Evolutionary conservation across 2,113 vertebrate genomes (phyloP).

Genomic region (Oxygymnocypris stewartii): DNA sequence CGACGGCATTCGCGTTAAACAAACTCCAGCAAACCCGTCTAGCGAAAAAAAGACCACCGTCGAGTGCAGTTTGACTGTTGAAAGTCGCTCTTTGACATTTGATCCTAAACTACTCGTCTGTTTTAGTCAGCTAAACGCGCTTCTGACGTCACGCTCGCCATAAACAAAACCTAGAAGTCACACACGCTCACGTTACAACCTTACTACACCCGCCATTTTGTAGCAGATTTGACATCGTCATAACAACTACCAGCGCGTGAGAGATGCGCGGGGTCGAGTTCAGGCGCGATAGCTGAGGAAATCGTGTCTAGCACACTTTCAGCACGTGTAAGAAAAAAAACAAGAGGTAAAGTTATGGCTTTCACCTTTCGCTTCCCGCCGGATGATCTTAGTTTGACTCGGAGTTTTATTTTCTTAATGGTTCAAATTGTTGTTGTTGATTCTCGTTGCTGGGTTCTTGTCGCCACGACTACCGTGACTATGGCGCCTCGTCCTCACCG

Average conservation of each 20-base stretch:
- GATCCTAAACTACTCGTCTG: constrained; percentile 9
- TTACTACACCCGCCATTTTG: constrained; percentile 81
- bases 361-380: constrained; percentile 65
- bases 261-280: constrained; percentile 57
- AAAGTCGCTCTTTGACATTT: constrained; percentile 39
- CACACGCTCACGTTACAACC: constrained; percentile 59
- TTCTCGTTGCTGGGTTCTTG: constrained; percentile 94
- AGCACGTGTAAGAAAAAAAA: not conserved
- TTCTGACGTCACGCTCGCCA: constrained; percentile 28
- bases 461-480: constrained; percentile 98
- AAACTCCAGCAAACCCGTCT: not conserved
- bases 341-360: constrained; percentile 49
- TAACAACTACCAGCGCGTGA: constrained; percentile 76
- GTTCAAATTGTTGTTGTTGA: constrained; percentile 87
- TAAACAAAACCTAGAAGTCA: constrained; percentile 58
- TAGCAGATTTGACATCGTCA: constrained; percentile 81
- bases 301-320: constrained; percentile 13
- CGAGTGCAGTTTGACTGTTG: not conserved
- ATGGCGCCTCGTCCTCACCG: constrained; percentile 96
- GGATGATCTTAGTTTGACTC: constrained; percentile 60
- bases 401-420: constrained; percentile 64
- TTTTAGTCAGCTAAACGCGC: constrained; percentile 30
- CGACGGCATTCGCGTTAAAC: not conserved
- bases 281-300: constrained; percentile 37
- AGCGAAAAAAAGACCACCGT: constrained; percentile 27